phyloP scores from a whole-genome alignment of 1,140 invertebrate genomes.

The Laodelphax striatellus region DNA sequence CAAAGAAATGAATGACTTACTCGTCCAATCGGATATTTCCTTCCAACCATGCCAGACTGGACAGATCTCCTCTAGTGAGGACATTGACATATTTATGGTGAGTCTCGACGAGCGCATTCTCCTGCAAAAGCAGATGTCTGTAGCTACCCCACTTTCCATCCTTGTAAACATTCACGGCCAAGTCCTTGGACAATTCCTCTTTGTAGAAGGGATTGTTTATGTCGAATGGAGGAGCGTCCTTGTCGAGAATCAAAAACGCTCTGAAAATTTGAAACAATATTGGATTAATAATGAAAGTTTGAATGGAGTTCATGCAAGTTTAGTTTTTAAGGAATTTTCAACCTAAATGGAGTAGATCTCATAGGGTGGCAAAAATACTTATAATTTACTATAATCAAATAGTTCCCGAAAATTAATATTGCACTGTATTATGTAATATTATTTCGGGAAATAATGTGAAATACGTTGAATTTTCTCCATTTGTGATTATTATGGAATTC shows the following conservation, averaged over 20 bases:
- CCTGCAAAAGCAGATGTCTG: slow-evolving; percentile 48
- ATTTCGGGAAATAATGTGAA: no score
- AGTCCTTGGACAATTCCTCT: slow-evolving; percentile 53
- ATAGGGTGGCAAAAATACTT: no score
- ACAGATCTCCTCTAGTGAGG: slow-evolving; percentile 68
- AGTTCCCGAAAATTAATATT: no score
- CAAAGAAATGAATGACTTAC: slow-evolving; percentile 29
- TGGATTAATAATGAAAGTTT: no score
- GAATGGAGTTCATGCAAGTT: no score
- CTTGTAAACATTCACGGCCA: slow-evolving; percentile 70
- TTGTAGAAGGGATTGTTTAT: slow-evolving; percentile 47
- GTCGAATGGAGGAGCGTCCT: slow-evolving; percentile 49
- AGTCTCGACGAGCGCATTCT: slow-evolving; percentile 31
- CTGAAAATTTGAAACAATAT: slow-evolving; percentile 27
- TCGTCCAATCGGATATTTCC: slow-evolving; percentile 38
- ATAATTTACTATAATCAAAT: no score
- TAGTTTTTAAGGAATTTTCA: no score
- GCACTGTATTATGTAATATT: no score
- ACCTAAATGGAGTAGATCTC: no score
- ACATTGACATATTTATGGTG: slow-evolving; percentile 70
- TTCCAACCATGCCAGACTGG: slow-evolving; percentile 71
- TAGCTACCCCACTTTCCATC: slow-evolving; percentile 70
- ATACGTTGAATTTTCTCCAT: no score
- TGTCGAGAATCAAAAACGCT: slow-evolving; percentile 50
- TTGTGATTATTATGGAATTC: no score